Conservation (phyloP, 2,888 invertebrate genomes). For the Eubasilissa splendida region DNA sequence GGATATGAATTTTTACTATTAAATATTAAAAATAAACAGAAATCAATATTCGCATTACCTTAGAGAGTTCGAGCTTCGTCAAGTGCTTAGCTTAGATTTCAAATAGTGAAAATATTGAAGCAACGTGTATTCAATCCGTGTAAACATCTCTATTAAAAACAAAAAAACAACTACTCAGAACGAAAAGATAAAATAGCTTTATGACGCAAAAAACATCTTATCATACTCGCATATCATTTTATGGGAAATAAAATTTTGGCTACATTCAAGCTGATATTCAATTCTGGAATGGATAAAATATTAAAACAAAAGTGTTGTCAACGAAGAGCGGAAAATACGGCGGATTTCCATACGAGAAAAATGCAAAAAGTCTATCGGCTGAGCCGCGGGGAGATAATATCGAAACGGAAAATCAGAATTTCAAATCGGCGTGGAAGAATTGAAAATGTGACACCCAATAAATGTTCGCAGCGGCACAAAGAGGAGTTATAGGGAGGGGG, state of each 20-base stretch:
- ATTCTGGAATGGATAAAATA: neutral
- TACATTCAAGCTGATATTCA: neutral
- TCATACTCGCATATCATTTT: neutral
- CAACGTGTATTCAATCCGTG: too few relatives aligned
- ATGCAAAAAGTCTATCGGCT: neutral
- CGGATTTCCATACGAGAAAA: neutral
- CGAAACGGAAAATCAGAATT: neutral
- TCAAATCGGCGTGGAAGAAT: slow-evolving; percentile 3
- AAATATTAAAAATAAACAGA: too few relatives aligned
- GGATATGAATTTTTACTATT: too few relatives aligned
- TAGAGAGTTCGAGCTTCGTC: too few relatives aligned
- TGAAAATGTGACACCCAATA: neutral
- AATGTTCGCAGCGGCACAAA: neutral
- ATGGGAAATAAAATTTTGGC: slow-evolving; percentile 11
- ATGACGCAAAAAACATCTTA: neutral
- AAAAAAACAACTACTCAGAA: neutral
- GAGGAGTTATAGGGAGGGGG: too few relatives aligned
- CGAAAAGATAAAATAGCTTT: neutral
- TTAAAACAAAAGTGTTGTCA: neutral
- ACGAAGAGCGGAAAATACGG: neutral
- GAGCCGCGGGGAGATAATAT: neutral
- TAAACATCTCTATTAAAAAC: too few relatives aligned
- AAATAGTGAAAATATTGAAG: too few relatives aligned
- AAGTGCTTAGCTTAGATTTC: too few relatives aligned
- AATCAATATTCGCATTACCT: too few relatives aligned